A percentile compares a stretch with the other conserved stretches of the same genome.
Conservation (phyloP, 1,140 invertebrate species). For the Microplitis demolitor region DNA sequence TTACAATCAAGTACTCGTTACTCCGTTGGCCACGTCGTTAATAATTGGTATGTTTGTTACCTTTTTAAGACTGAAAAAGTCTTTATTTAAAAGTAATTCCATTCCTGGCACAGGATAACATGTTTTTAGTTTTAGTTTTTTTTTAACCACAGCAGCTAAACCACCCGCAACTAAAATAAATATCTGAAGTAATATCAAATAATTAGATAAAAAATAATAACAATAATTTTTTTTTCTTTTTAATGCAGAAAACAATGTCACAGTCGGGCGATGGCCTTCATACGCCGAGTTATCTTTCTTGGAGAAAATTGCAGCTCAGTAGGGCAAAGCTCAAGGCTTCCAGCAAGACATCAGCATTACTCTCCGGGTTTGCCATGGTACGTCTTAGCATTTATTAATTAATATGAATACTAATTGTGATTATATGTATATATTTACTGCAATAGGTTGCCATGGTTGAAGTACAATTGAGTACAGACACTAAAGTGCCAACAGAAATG, state of each 20-base stretch:
- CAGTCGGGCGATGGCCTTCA: conserved; percentile 77
- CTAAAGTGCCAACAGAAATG: conserved; percentile 78
- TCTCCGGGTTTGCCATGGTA: conserved; percentile 92
- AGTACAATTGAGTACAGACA: conserved; percentile 79
- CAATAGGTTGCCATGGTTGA: conserved; percentile 95
- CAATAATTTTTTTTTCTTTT: conserved; percentile 21
- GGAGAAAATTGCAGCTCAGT: conserved; percentile 90
- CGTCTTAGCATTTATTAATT: conserved; percentile 1
- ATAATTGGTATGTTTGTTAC: conserved; percentile 46
- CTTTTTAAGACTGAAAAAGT: conserved; percentile 15
- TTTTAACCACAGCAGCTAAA: background rate
- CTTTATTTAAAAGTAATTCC: background rate
- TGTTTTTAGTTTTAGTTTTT: background rate
- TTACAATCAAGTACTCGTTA: conserved; percentile 47
- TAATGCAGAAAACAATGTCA: conserved; percentile 65
- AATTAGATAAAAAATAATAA: conserved; percentile 4
- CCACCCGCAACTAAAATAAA: background rate
- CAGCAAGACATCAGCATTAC: conserved; percentile 92
- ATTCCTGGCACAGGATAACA: background rate
- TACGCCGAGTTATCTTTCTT: conserved; percentile 82
- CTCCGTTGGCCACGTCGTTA: conserved; percentile 51
- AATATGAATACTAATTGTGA: conserved; percentile 8
- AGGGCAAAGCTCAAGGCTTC: conserved; percentile 95
- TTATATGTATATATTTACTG: background rate
- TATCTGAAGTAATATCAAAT: background rate